These are phyloP conservation scores for Scaptomyza pallida DNA, from an alignment of 1,140 invertebrate genomes.

Conservation along the genomic window DNA sequence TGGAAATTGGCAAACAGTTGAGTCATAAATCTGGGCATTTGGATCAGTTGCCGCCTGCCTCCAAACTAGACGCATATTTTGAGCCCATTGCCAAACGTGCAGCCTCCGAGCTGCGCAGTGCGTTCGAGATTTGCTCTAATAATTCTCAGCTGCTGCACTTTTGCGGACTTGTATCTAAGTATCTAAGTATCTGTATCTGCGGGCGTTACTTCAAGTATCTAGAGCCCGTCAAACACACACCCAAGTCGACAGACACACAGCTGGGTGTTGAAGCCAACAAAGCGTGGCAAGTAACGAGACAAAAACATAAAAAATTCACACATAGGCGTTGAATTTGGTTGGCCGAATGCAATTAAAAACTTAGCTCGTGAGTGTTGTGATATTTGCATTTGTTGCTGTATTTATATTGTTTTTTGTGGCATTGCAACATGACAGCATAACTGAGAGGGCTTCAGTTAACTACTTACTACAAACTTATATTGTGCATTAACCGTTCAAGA, in stretches of 20 bases:
- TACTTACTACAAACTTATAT: conserved; percentile 11
- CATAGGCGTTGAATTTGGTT: conserved; percentile 58
- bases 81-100: conserved; percentile 33
- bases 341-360: conserved; percentile 66
- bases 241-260: conserved; percentile 8
- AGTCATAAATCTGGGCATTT: conserved; percentile 31
- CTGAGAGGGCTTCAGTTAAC: conserved; percentile 17
- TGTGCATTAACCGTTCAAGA: conserved; percentile 28
- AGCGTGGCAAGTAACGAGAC: conserved; percentile 54
- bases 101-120: conserved; percentile 38
- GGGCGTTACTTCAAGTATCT: conserved; percentile 19
- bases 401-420: conserved; percentile 30
- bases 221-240: conserved; percentile 22
- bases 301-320: conserved; percentile 25
- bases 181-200: conserved; percentile 21
- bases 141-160: conserved; percentile 18
- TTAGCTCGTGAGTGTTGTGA: conserved; percentile 1
- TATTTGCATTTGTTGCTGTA: conserved; percentile 6
- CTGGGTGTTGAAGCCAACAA: conserved; percentile 45
- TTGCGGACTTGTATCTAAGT: conserved; percentile 13
- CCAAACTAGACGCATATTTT: conserved; percentile 12
- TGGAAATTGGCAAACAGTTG: conserved; percentile 12
- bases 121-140: conserved; percentile 45
- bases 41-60: conserved; percentile 7
- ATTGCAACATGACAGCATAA: conserved; percentile 44